Conservation (phyloP, 2,888 invertebrate genomes). For the Spodoptera exigua region DNA sequence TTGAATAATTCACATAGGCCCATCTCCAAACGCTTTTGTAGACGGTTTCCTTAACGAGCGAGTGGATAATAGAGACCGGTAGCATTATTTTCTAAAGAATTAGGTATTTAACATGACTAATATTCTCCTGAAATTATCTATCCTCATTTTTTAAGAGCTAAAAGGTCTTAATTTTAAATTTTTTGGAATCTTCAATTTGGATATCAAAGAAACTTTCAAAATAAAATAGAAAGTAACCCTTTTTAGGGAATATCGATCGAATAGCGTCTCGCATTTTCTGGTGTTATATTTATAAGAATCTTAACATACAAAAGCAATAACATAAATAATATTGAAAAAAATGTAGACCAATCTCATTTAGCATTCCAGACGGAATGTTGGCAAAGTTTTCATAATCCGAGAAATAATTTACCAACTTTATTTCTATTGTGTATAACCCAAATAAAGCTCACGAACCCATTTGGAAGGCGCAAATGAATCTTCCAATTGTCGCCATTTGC, state of each 20-base stretch:
- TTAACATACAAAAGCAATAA: neutral
- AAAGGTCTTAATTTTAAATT: constrained; percentile 19
- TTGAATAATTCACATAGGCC: constrained; percentile 77
- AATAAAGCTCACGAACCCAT: constrained; percentile 50
- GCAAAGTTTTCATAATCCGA: constrained; percentile 45
- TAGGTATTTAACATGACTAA: constrained; percentile 47
- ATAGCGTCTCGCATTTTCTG: too few relatives aligned
- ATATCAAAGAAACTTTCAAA: constrained; percentile 24
- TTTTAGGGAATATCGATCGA: too few relatives aligned
- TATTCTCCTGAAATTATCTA: constrained; percentile 27
- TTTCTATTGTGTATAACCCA: constrained; percentile 50
- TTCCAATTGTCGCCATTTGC: constrained; percentile 64
- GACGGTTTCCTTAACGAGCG: constrained; percentile 59
- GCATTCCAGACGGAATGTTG: constrained; percentile 35
- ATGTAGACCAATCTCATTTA: constrained; percentile 20
- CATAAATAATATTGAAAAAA: neutral
- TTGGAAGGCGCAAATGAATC: constrained; percentile 63
- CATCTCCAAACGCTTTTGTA: constrained; percentile 65
- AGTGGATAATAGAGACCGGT: constrained; percentile 53
- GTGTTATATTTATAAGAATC: too few relatives aligned
- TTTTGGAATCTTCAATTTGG: constrained; percentile 7
- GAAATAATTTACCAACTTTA: constrained; percentile 49
- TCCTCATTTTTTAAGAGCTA: constrained; percentile 23
- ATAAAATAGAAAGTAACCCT: neutral
- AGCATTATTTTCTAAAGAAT: constrained; percentile 56